Evolutionary conservation across 1,140 invertebrate species (phyloP), one percentile per base, ranked within the genome.

Genomic region (Littorina saxatilis): DNA sequence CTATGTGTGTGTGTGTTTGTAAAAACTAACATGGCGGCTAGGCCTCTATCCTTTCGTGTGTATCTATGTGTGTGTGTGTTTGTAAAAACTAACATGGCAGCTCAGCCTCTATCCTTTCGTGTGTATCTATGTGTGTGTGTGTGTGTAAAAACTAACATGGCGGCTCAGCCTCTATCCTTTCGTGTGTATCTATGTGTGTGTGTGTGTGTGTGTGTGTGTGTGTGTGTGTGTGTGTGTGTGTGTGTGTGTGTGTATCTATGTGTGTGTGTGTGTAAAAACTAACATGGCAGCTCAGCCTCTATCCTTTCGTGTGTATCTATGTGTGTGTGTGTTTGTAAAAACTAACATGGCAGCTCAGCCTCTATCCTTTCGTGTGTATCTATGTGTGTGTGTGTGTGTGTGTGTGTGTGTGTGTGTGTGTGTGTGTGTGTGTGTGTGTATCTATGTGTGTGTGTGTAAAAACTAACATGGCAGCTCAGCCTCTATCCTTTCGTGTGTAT

Each of bases 371-470:
- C 47, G 47, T 15, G 47, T 20, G 13, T 52, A 20, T 52, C 47
- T 15, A 20, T 52, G 13, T 1, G 47, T 52, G 13, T 52, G 13
- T 52, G 13, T 52, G 13, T 52, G 47, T 52, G 13, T 15, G 47
- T 52, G 47, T 52, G 47, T 52, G 47, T 52, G 47, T 52, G 47
- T 52, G 47, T 52, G 47, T 52, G 47, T 52, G 47, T 52, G 47
- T 52, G 47, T 52, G 47, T 52, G 47, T 52, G 47, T 52, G 47
- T 52, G 47, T 52, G 47, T 52, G 47, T 52, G 47, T 58, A n/a
- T 58, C 17, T 58, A 20, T 5, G 52, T 58, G 52, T 58, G 52
- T 58, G 52, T 58, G 52, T 58, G 5, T 20, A 20, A 9, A n/a
- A 4, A n/a, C 52, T n/a, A n/a, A n/a, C n/a, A n/a, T n/a, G n/a